Conservation (phyloP, 2,113 vertebrate species). For the Actinemys pallida region DNA sequence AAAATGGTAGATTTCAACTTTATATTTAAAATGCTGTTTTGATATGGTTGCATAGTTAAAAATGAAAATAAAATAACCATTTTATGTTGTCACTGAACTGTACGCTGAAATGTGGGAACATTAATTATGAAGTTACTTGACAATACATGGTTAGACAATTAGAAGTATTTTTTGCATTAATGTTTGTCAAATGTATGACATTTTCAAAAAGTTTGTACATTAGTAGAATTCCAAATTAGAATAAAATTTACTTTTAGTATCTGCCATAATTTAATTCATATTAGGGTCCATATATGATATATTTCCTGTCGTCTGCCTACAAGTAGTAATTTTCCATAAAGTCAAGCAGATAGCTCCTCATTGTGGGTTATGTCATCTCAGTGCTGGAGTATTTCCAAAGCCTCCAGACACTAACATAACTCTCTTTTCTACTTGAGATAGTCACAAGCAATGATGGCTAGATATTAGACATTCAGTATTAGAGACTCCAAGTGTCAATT, state of each 20-base stretch:
- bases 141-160: neutral
- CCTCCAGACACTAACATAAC: neutral
- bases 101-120: neutral
- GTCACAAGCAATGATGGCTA: neutral
- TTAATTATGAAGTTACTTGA: neutral
- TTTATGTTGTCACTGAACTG: slow-evolving; percentile 1
- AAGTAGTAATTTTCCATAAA: neutral
- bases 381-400: neutral
- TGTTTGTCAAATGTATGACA: neutral
- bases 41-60: neutral
- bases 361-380: neutral
- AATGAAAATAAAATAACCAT: slow-evolving; percentile 3
- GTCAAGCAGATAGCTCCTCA: neutral
- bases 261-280: neutral
- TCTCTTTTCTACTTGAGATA: neutral
- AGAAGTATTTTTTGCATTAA: neutral
- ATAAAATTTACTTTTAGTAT: neutral
- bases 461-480: rapidly evolving
- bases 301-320: neutral
- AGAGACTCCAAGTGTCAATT: rapidly evolving
- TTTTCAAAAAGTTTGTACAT: neutral
- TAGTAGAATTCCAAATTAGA: neutral
- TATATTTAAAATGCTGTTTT: neutral
- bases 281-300: neutral
- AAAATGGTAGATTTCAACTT: slow-evolving; percentile 3